Evolutionary conservation across 92 coral and sea anemone genomes (phyloP).

Genomic region (Hydrozoanthus gracilis): DNA sequence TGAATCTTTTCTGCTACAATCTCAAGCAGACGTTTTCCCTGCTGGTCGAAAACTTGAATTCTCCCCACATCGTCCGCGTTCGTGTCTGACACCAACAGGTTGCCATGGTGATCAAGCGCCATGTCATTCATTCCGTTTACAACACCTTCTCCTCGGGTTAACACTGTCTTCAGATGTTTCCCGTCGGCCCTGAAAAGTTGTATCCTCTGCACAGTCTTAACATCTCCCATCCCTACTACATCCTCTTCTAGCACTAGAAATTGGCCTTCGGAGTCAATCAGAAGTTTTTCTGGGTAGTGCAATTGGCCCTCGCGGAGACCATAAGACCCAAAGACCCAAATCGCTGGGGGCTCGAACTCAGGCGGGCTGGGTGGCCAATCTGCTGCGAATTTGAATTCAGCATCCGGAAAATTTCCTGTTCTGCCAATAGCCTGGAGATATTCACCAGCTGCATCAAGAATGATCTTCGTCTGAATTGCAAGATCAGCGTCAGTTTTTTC

Average conservation of each 20-base stretch:
- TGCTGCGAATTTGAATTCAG: constrained; percentile 61
- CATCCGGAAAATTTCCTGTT: constrained; percentile 15
- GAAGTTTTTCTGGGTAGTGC: constrained; percentile 78
- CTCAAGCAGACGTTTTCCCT: constrained; percentile 71
- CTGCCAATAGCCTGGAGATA: constrained; percentile 60
- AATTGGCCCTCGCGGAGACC: constrained; percentile 84
- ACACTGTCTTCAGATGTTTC: constrained; percentile 70
- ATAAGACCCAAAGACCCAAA: constrained; percentile 94
- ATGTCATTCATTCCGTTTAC: constrained; percentile 85
- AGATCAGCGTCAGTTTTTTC: constrained; percentile 58
- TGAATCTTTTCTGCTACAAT: constrained; percentile 43
- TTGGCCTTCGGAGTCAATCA: constrained; percentile 75
- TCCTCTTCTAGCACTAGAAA: constrained; percentile 87
- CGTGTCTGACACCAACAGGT: constrained; percentile 71
- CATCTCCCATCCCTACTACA: constrained; percentile 63
- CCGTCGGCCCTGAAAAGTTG: constrained; percentile 84
- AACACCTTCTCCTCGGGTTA: constrained; percentile 83
- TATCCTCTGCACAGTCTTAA: constrained; percentile 74
- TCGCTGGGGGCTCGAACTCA: constrained; percentile 76
- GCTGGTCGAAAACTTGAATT: constrained; percentile 79
- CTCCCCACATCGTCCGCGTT: constrained; percentile 69
- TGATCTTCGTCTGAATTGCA: constrained; percentile 63
- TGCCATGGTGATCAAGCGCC: constrained; percentile 81
- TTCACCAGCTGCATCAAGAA: constrained; percentile 73
- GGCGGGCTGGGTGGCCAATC: constrained; percentile 58